Evolutionary conservation across 1,140 invertebrate species (phyloP), one percentile per base, ranked within the genome.

Genomic region (Caenorhabditis remanei): DNA sequence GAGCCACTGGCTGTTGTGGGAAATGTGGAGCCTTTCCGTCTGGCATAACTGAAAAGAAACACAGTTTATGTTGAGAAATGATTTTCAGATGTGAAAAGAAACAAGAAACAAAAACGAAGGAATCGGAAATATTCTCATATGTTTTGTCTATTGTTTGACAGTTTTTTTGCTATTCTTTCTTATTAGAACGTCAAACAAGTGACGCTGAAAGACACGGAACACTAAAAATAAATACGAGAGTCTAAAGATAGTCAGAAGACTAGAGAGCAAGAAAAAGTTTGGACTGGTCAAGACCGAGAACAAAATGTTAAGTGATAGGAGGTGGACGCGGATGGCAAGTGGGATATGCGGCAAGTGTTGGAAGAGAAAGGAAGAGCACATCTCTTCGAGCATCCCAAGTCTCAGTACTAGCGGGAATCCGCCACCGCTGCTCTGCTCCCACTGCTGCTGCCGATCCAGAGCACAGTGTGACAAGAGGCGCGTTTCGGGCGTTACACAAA

Each of bases 1-100:
- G 95, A 90, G 98, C 98, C 46, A 96, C 97, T 85, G 97, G 97
- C 93, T 98, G 98, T 94, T 98, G 98, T 63, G 97, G 97, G 93
- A 99, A 99, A 90, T 97, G 95, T 75, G 97, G 97, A 83, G 97
- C 95, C 94, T 98, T 98, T 79, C 71, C 71, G 71, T 79, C 71
- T 79, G 71, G 71, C 71, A 79, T 79, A n/a, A 40, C 71, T 79
- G 46, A 50, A 79, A 79, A 79, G 13, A n/a, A 24, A 13, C 6
- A 50, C 0, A 32, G 32, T 32, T 32, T 32, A 50, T 5, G 11
- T 21, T 11, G n/a, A 24, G 4, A 13, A 19, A 8, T 43, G 41
- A 46, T 19, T 14, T 4, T 32, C 40, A 32, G 40, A 79, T 9
- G 53, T 2, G 21, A 21, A 32, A 13, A 14, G 11, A 24, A 79